phyloP scores from a whole-genome alignment of 1,140 invertebrate genomes.

The Rhynchophorus ferrugineus region DNA sequence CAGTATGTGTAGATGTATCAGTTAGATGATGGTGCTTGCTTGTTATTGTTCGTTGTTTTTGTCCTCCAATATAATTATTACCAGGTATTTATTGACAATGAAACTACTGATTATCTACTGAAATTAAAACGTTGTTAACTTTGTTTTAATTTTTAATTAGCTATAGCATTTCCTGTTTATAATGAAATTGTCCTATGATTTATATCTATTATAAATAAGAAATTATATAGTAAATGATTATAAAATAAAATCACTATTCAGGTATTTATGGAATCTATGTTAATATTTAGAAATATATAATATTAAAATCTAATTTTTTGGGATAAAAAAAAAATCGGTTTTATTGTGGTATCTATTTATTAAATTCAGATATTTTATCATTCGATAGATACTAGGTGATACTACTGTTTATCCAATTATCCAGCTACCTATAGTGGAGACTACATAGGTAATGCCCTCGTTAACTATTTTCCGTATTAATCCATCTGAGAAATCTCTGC shows the following conservation, averaged over 20 bases:
- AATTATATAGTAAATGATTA: background rate
- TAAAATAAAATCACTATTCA: too few species aligned
- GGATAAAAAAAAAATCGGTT: too few species aligned
- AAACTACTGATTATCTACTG: background rate
- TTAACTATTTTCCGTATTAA: constrained; percentile 36
- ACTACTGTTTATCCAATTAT: constrained; percentile 24
- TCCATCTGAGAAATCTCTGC: constrained; percentile 40
- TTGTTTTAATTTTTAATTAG: background rate
- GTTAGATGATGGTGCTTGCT: too few species aligned
- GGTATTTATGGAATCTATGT: too few species aligned
- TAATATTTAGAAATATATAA: too few species aligned
- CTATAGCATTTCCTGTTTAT: background rate
- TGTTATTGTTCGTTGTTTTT: too few species aligned
- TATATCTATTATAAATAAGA: background rate
- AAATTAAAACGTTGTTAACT: background rate
- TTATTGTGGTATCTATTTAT: too few species aligned
- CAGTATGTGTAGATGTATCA: too few species aligned
- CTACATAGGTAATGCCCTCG: constrained; percentile 14
- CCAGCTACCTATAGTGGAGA: constrained; percentile 15
- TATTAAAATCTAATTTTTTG: too few species aligned
- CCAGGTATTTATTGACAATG: background rate
- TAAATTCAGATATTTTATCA: too few species aligned
- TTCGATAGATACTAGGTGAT: background rate
- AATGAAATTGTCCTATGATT: background rate
- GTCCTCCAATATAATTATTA: background rate